These are phyloP conservation scores for Hydriomena furcata DNA, from an alignment of 2,888 invertebrate species.

Conservation along the genomic window DNA sequence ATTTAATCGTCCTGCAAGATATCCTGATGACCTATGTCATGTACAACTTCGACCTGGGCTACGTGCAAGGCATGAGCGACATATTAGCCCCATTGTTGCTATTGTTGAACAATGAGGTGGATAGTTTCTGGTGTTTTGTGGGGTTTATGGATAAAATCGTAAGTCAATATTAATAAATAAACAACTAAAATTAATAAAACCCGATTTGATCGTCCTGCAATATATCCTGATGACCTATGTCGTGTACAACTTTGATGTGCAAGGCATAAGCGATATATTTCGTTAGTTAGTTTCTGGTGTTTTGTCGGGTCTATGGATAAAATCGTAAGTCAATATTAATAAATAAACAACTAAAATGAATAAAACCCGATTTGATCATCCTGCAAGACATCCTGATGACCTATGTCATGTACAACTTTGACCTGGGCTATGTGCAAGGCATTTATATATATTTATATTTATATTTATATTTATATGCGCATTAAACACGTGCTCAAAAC, in stretches of 20 bases:
- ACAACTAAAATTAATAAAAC: too few relatives aligned
- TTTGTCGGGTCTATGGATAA: slow-evolving; percentile 99
- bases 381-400: slow-evolving; percentile 98
- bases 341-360: too few relatives aligned
- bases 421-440: slow-evolving; percentile 97
- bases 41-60: slow-evolving; percentile 99
- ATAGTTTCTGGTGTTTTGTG: slow-evolving; percentile 99
- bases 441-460: too few relatives aligned
- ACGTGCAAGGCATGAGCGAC: slow-evolving; percentile 99
- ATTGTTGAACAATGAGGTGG: slow-evolving; percentile 95
- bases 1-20: slow-evolving; percentile 92
- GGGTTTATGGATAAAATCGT: slow-evolving; percentile 98
- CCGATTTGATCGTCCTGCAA: slow-evolving; percentile 82
- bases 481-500: too few relatives aligned
- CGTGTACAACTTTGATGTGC: slow-evolving; percentile 99
- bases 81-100: slow-evolving; percentile 95
- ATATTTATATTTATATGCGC: too few relatives aligned
- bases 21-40: slow-evolving; percentile 99
- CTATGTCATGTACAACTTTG: slow-evolving; percentile 99
- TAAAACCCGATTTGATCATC: too few relatives aligned
- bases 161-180: slow-evolving; percentile 61
- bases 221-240: slow-evolving; percentile 99
- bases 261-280: slow-evolving; percentile 98
- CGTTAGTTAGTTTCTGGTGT: slow-evolving; percentile 99
- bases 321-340: slow-evolving; percentile 86